Base-by-base conservation (phyloP, 2,888 invertebrate species). In the Orthosia gracilis region DNA sequence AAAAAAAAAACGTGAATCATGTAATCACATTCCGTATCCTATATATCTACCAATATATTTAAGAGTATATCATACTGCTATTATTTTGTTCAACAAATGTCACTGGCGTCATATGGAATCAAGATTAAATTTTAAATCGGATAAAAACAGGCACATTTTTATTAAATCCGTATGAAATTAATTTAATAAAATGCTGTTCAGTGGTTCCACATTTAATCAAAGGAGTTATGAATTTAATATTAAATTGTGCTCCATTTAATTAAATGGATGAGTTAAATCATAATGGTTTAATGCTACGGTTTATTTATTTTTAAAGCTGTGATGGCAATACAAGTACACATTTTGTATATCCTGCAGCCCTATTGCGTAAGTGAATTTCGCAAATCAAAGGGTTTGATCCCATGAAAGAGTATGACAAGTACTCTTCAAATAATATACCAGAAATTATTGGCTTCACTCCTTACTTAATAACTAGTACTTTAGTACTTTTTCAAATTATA, bases 121-220 rank as follows among this genome's bases (percentile, higher is more conserved):
- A n/a, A 17, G 3, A 21, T n/a, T 4, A 45, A 40, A n/a, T n/a
- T 54, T 45, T 5, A 18, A 55, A 31, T 21, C 4, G 4, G 49
- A 21, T 23, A 49, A 69, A 31, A 17, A 21, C n/a, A 40, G n/a
- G 9, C 61, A 7, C 12, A 4, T 40, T 45, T 31, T 23, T 31
- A 54, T 9, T 17, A 23, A 73, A 49, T n/a, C 17, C 40, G 17
- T 18, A 17, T 40, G 17, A 40, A 49, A n/a, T 55, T 49, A 47
- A 49, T 64, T 64, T 13, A 17, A 40, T 40, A n/a, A 49, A 73
- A 26, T 26, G 3, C 15, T 75, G 40, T 65, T 73, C 65, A 75
- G 17, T 65, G 26, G 9, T 50, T 58, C 21, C 50, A 50, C 17
- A 15, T 72, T 40, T n/a, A n/a, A 58, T 21, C 26, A 26, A 58